A percentile compares a stretch with the other conserved stretches of the same genome.
phyloP scores from a whole-genome alignment of 1,140 invertebrate genomes.

The Bombus fervidus region DNA sequence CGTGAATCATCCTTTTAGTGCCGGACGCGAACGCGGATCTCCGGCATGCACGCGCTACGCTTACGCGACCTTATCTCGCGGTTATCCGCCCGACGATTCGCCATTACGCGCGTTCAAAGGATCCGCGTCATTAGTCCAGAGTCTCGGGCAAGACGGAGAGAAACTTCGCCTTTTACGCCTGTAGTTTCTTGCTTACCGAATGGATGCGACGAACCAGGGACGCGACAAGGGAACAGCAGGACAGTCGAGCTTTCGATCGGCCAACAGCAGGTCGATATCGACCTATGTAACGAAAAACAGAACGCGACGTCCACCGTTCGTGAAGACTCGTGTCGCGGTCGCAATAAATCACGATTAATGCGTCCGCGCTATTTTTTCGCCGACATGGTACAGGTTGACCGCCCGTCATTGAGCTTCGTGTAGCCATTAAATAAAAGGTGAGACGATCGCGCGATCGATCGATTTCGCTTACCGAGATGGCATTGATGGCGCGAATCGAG shows the following conservation, averaged over 20 bases:
- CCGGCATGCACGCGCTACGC: constrained; percentile 11
- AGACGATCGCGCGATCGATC: constrained; percentile 46
- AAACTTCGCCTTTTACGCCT: too few species aligned
- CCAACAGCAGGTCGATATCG: not conserved
- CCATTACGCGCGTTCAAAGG: not conserved
- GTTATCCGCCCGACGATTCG: not conserved
- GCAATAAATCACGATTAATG: constrained; percentile 33
- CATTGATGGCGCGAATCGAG: constrained; percentile 17
- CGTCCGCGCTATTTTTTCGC: constrained; percentile 19
- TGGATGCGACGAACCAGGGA: not conserved
- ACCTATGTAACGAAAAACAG: not conserved
- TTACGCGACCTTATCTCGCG: constrained; percentile 13
- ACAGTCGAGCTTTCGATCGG: not conserved
- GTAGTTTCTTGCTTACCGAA: constrained; percentile 2
- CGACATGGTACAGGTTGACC: constrained; percentile 47
- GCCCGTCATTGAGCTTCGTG: constrained; percentile 47
- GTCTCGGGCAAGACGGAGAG: not conserved
- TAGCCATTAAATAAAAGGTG: constrained; percentile 58
- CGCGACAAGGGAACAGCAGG: not conserved
- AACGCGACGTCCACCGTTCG: not conserved
- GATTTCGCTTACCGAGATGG: constrained; percentile 23
- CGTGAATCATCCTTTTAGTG: constrained; percentile 41
- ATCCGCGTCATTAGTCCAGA: not conserved
- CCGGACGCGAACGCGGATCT: constrained; percentile 7
- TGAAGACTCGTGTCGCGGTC: not conserved